These are phyloP conservation scores for Bambusicola thoracicus DNA, from an alignment of 2,113 vertebrate genomes.

Conservation along the genomic window DNA sequence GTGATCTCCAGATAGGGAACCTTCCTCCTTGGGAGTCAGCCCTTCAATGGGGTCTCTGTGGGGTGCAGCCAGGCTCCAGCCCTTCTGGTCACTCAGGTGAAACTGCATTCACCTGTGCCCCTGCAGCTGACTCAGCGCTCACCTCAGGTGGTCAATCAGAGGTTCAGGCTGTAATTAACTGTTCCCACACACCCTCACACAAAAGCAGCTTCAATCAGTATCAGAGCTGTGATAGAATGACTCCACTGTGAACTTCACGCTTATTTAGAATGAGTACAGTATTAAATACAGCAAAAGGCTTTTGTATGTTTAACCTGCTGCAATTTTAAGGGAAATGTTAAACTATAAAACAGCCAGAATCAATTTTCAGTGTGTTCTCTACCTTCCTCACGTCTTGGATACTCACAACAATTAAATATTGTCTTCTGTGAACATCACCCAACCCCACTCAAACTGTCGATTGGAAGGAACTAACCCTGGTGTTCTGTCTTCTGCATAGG, in stretches of 20 bases:
- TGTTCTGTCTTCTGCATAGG: not conserved
- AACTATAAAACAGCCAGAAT: not conserved
- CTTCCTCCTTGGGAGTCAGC: no score
- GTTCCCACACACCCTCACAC: no score
- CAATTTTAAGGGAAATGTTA: not conserved
- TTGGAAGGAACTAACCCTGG: not conserved
- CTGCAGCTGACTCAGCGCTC: no score
- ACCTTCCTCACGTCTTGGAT: not conserved
- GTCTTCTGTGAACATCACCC: not conserved
- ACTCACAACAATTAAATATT: not conserved
- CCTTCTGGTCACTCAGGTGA: no score
- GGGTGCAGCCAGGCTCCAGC: no score
- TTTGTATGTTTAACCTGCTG: not conserved
- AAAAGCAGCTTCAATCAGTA: not conserved
- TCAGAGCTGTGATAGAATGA: not conserved
- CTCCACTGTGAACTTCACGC: not conserved
- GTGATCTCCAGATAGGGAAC: no score
- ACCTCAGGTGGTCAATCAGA: no score
- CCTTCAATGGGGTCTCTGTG: no score
- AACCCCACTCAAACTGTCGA: not conserved
- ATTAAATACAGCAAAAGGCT: not conserved
- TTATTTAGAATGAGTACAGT: not conserved
- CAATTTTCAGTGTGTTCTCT: not conserved
- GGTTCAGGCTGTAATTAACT: no score
- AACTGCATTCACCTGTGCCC: no score